These are phyloP conservation scores for Alentia gelatinosa DNA, from an alignment of 2,888 invertebrate genomes.

Conservation along the genomic window DNA sequence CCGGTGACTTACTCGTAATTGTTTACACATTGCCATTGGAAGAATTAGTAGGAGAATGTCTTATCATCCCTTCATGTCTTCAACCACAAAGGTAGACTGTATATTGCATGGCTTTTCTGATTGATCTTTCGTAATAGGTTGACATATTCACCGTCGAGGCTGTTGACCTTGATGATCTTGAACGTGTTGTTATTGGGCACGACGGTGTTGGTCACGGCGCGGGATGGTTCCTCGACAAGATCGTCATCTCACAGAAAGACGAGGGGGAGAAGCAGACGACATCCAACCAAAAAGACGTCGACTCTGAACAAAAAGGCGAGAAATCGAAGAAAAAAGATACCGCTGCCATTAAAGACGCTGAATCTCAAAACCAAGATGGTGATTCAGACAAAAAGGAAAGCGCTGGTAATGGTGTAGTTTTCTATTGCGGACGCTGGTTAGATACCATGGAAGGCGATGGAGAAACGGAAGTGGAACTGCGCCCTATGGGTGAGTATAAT, in stretches of 20 bases:
- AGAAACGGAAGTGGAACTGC: conserved; percentile 72
- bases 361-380: not conserved
- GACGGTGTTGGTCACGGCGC: conserved; percentile 66
- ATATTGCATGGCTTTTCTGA: too few relatives aligned
- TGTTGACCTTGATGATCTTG: conserved; percentile 71
- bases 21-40: too few relatives aligned
- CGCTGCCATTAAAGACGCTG: not conserved
- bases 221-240: conserved; percentile 77
- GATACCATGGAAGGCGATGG: conserved; percentile 76
- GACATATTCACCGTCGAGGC: conserved; percentile 67
- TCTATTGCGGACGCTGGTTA: conserved; percentile 77
- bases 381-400: not conserved
- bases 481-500: conserved; percentile 70
- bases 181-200: conserved; percentile 54
- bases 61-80: too few relatives aligned
- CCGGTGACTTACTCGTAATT: too few relatives aligned
- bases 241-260: conserved; percentile 69
- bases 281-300: conserved; percentile 63
- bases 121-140: conserved; percentile 25
- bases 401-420: conserved; percentile 62
- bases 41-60: too few relatives aligned
- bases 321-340: conserved; percentile 55
- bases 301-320: conserved; percentile 61
- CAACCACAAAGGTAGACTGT: too few relatives aligned
- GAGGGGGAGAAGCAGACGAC: not conserved